Percentiles rank a stretch among this genome's conserved stretches.
phyloP scores from a whole-genome alignment of 30 jellyfish, hydroid and myxozoan genomes.

The Phacellophora camtschatica region DNA sequence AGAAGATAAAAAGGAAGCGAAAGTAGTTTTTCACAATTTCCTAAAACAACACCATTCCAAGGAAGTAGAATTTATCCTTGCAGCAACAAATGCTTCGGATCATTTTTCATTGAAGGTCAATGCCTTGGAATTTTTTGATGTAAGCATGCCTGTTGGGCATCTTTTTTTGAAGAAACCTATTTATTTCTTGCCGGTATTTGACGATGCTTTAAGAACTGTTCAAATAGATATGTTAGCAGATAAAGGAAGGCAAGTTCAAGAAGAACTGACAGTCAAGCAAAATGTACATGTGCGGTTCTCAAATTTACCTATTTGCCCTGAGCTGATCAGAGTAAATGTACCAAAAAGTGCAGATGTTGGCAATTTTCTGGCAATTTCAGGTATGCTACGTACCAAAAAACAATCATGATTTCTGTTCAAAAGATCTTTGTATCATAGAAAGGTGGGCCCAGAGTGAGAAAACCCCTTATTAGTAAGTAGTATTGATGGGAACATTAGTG shows the following conservation, averaged over 20 bases:
- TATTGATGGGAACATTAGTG: too few species aligned
- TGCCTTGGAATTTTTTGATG: constrained; percentile 87
- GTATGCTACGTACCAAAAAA: too few species aligned
- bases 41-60: constrained; percentile 63
- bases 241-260: background rate
- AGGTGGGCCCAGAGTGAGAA: too few species aligned
- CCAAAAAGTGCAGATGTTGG: constrained; percentile 92
- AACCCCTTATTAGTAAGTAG: too few species aligned
- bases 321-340: constrained; percentile 70
- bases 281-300: constrained; percentile 79
- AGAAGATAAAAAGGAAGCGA: constrained; percentile 58
- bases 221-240: constrained; percentile 7
- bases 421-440: too few species aligned
- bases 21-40: constrained; percentile 50
- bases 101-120: constrained; percentile 76
- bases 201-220: constrained; percentile 55
- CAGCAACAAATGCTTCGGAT: constrained; percentile 31
- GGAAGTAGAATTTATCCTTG: constrained; percentile 42
- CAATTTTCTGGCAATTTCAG: constrained; percentile 80
- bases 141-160: constrained; percentile 71
- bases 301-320: constrained; percentile 95
- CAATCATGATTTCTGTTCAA: too few species aligned
- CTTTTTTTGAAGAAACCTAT: constrained; percentile 62
- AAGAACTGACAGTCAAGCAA: constrained; percentile 14
- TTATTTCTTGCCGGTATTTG: constrained; percentile 70